Conservation (phyloP, 2,113 vertebrate genomes). For the Dipodomys stephensi region DNA sequence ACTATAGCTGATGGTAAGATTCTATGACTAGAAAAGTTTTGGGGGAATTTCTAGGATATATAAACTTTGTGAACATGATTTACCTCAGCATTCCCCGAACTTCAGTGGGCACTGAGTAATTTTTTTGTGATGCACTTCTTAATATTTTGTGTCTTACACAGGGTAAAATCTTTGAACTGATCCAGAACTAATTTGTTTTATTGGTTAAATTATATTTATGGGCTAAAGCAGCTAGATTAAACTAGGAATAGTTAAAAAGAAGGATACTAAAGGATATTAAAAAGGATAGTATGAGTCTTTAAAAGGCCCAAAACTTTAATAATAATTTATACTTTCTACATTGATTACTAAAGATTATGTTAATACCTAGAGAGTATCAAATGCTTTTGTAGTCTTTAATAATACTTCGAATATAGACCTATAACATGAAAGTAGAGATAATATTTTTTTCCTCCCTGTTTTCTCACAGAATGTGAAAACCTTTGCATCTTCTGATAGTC, state of each 20-base stretch:
- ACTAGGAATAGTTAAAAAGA: constrained; percentile 30
- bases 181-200: constrained; percentile 47
- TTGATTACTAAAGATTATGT: constrained; percentile 34
- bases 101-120: constrained; percentile 6
- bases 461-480: constrained; percentile 95
- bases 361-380: background rate
- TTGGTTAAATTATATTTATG: constrained; percentile 43
- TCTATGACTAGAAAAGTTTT: constrained; percentile 45
- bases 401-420: constrained; percentile 40
- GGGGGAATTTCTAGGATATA: constrained; percentile 11
- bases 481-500: constrained; percentile 98
- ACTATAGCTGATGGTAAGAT: background rate
- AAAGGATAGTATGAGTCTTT: constrained; percentile 34
- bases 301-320: constrained; percentile 24
- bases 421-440: constrained; percentile 14
- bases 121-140: background rate
- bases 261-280: background rate
- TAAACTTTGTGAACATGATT: constrained; percentile 35
- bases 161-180: constrained; percentile 12
- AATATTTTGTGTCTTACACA: constrained; percentile 37
- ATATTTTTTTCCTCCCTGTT: constrained; percentile 52
- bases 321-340: constrained; percentile 14
- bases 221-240: constrained; percentile 50
- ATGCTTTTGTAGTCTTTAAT: constrained; percentile 44
- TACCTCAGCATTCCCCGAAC: constrained; percentile 33